phyloP scores from a whole-genome alignment of 2,113 vertebrate species.

The Microcebus tavaratra region DNA sequence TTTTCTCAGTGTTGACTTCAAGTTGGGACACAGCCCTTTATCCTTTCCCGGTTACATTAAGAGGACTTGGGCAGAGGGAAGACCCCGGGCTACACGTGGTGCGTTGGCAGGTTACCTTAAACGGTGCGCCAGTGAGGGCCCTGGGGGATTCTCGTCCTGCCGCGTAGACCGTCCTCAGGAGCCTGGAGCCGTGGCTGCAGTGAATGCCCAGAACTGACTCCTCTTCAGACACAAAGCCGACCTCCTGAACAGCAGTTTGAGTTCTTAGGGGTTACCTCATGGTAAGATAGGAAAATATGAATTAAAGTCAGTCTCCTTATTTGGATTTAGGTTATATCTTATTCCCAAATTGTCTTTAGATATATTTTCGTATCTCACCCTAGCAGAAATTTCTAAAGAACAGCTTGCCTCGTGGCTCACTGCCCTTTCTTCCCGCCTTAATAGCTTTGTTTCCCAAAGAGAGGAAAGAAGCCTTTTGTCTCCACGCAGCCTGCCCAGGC shows the following conservation, averaged over 20 bases:
- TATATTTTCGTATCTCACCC: neutral
- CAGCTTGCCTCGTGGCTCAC: neutral
- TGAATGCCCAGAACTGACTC: neutral
- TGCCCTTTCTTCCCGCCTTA: too few relatives aligned
- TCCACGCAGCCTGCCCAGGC: neutral
- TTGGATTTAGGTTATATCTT: neutral
- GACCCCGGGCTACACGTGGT: neutral
- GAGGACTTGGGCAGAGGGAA: neutral
- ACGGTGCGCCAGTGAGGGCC: neutral
- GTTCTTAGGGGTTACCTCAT: neutral
- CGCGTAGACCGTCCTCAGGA: neutral
- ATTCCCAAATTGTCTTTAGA: neutral
- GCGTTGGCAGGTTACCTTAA: neutral
- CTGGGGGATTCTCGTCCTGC: neutral
- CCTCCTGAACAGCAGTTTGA: neutral
- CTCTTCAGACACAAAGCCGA: neutral
- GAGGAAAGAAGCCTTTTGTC: neutral
- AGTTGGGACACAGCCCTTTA: neutral
- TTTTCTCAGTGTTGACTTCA: neutral
- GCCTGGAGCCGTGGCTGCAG: neutral
- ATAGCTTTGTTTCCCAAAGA: neutral
- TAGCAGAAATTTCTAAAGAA: neutral
- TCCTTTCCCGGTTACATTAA: conserved; percentile 3
- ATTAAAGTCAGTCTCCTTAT: neutral
- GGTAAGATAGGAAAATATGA: neutral